Base-by-base conservation (phyloP, 1,140 invertebrate genomes). In the Drosophila aff. region DNA sequence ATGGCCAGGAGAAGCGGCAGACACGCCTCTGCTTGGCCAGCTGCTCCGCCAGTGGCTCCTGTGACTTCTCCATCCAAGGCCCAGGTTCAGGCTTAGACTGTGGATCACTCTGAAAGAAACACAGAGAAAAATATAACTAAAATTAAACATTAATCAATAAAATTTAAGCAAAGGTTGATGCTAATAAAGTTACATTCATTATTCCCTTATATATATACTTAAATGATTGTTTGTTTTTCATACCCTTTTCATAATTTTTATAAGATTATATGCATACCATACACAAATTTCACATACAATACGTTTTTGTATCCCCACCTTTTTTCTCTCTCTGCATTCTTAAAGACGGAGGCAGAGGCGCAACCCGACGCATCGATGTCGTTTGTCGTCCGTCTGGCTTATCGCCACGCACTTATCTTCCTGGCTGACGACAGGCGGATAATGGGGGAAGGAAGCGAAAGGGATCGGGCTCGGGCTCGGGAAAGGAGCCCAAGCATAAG, bases 381-480 rank as follows among this genome's bases (percentile, higher is more conserved):
- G 83, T 61, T 81, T 78, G 67, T 89, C 84, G 83, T 83, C 67
- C 71, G 83, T 79, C 76, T 79, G 76, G 84, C 84, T 89, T 89
- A 89, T 89, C 85, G 84, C 84, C 84, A 87, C 84, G 84, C 84
- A 87, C 84, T 87, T 87, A 87, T 87, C 84, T 89, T 60, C 47
- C 72, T 40, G 52, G 47, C 66, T 71, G 75, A 78, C 65, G 76
- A 78, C 75, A 77, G 47, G 75, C 75, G 63, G 50, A 53, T 50
- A 50, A 77, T 67, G 31, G 26, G 53, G 36, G 60, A 40, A 55
- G 65, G 59, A 41, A 49, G 3, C 50, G 23, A 18, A 36, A 47
- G 69, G 76, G 40, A 46, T 31, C 36, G 36, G 49, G 36, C 3
- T 26, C n/a, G 36, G 31, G 46, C 10, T 53, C 36, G 26, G 21